These are phyloP conservation scores for Adela reaumurella DNA, from an alignment of 2,888 invertebrate genomes.

Conservation along the genomic window DNA sequence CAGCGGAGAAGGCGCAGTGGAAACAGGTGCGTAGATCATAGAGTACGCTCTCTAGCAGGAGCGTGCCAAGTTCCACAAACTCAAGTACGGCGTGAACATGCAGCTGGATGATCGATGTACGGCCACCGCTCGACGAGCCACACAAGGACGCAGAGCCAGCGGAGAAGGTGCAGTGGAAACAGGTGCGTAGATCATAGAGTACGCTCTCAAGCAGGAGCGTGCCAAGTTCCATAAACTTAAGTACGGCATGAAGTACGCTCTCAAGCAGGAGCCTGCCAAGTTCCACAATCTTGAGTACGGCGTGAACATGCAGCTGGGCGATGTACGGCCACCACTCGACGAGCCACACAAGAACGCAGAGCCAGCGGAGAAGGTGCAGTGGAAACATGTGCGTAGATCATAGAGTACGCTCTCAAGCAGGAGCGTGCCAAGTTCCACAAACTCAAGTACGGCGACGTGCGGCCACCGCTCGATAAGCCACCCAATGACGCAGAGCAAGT, in stretches of 20 bases:
- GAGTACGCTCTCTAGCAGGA: constrained; percentile 99
- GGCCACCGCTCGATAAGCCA: constrained; percentile 75
- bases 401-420: constrained; percentile 97
- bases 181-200: constrained; percentile 98
- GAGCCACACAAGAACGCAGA: constrained; percentile 51
- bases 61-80: constrained; percentile 93
- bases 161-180: constrained; percentile 90
- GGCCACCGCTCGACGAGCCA: constrained; percentile 75
- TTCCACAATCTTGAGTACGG: constrained; percentile 97
- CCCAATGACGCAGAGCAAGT: constrained; percentile 57
- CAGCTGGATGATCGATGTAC: constrained; percentile 82
- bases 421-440: constrained; percentile 97
- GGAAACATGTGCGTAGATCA: constrained; percentile 88
- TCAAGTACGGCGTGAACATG: constrained; percentile 93
- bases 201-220: constrained; percentile 96
- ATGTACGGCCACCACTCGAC: constrained; percentile 78
- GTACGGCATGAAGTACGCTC: constrained; percentile 96
- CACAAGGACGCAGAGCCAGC: constrained; percentile 56
- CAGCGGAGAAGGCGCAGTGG: constrained; percentile 91
- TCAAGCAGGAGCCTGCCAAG: constrained; percentile 97
- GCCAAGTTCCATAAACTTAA: constrained; percentile 96
- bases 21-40: constrained; percentile 85
- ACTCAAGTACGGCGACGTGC: constrained; percentile 89
- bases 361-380: constrained; percentile 84
- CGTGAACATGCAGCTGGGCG: constrained; percentile 86